Base-by-base conservation (phyloP, 2,113 vertebrate species). In the Verasper variegatus region DNA sequence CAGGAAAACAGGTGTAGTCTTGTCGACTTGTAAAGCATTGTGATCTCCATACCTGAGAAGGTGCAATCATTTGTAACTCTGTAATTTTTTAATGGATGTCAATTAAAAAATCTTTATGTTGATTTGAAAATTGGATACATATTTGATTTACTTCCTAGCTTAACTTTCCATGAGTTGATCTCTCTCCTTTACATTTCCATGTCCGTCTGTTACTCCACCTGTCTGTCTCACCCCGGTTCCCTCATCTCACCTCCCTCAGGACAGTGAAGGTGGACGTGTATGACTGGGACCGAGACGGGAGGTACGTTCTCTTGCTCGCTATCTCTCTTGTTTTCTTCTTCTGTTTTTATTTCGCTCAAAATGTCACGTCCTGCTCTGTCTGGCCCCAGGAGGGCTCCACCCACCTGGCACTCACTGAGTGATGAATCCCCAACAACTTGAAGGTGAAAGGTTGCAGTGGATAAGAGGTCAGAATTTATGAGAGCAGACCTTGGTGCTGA, bases 221-320 rank as follows among this genome's bases (percentile, higher is more conserved):
- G 12, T 67, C 56, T 45, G 1, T 79, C 52, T 68, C 59, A 47
- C 21, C 63, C 21, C 9, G 13, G 0, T 21, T 21, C 21, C 40
- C 18, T 60, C 69, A 1, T 73, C 74, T 24, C 31, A 31, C 31
- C 75, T 66, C 56, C 23, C 52, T 63, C 82, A 92, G 90, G 82
- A 90, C 90, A 1, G 86, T 92, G 45, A 92, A 92, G 71, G 88
- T 92, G 76, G 90, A 92, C 20, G 90, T 92, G 27, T 86, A 74
- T 0, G 90, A 91, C 76, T 91, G 90, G 90, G 90, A 91, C 80
- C 64, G 90, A 83, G 90, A 92, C 18, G 90, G 90, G 23, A 92
- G 90, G 90, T 92, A 58, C 35, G 51, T 58, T 57, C 24, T 69
- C 69, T 27, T 3, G 42, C 55, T 54, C 21, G 63, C 69, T 27